phyloP scores from a whole-genome alignment of 2,113 vertebrate species.

The Phalacrocorax carbo region DNA sequence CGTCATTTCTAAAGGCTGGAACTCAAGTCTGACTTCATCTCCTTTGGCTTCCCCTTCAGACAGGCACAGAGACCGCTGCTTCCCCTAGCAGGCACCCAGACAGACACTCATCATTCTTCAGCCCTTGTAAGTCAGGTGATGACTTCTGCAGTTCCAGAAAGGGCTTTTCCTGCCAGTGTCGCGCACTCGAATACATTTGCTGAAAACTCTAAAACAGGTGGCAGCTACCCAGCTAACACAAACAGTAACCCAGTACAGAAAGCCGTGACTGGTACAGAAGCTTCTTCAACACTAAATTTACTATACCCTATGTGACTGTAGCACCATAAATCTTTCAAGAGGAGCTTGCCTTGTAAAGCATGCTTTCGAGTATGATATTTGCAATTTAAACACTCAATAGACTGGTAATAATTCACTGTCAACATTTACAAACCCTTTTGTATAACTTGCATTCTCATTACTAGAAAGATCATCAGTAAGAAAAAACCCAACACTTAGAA shows the following conservation, averaged over 20 bases:
- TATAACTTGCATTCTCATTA: constrained; percentile 34
- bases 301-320: neutral
- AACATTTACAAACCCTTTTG: constrained; percentile 15
- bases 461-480: neutral
- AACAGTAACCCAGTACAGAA: neutral
- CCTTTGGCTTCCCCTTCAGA: neutral
- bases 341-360: neutral
- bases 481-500: neutral
- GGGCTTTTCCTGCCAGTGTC: neutral
- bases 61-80: neutral
- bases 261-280: neutral
- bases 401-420: constrained; percentile 42
- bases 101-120: neutral
- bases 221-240: neutral
- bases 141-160: neutral
- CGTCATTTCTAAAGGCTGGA: rapidly evolving
- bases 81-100: too few species aligned
- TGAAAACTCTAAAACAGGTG: neutral
- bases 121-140: rapidly evolving
- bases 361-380: constrained; percentile 3
- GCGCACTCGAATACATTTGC: neutral
- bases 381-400: constrained; percentile 44
- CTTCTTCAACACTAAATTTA: neutral
- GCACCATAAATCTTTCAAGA: constrained; percentile 51
- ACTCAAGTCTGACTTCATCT: neutral